Percentiles rank a stretch among this genome's conserved stretches.
Evolutionary conservation across 2,888 invertebrate genomes (phyloP).

Genomic region (Macaria notata): DNA sequence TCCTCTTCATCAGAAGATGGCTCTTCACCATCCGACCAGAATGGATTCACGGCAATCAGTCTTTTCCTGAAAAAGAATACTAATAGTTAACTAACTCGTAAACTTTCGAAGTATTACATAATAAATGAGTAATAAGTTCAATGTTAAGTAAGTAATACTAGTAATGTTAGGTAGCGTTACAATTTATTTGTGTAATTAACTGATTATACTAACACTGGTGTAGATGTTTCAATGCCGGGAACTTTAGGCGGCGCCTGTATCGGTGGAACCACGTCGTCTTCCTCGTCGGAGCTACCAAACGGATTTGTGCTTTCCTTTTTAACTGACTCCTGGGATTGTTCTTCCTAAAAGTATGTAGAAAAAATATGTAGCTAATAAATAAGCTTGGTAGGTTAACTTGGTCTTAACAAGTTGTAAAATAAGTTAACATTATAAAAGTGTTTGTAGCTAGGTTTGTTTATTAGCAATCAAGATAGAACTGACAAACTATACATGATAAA

Average conservation of each 20-base stretch:
- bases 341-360: slow-evolving; percentile 11
- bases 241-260: slow-evolving; percentile 51
- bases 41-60: slow-evolving; percentile 86
- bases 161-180: no score
- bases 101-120: no score
- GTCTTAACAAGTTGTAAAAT: no score
- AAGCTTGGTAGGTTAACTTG: no score
- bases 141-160: not conserved
- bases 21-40: slow-evolving; percentile 88
- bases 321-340: slow-evolving; percentile 37
- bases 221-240: slow-evolving; percentile 42
- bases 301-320: slow-evolving; percentile 83
- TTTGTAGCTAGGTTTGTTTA: not conserved
- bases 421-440: not conserved
- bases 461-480: not conserved
- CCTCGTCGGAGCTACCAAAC: slow-evolving; percentile 86
- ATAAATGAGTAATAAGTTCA: no score
- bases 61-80: slow-evolving; percentile 59
- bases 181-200: no score
- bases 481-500: no score
- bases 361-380: no score
- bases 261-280: slow-evolving; percentile 72
- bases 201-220: slow-evolving; percentile 56
- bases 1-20: slow-evolving; percentile 81
- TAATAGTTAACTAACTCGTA: no score